Conservation (phyloP, 2,888 invertebrate genomes). For the Zaprionus obscuricornis region DNA sequence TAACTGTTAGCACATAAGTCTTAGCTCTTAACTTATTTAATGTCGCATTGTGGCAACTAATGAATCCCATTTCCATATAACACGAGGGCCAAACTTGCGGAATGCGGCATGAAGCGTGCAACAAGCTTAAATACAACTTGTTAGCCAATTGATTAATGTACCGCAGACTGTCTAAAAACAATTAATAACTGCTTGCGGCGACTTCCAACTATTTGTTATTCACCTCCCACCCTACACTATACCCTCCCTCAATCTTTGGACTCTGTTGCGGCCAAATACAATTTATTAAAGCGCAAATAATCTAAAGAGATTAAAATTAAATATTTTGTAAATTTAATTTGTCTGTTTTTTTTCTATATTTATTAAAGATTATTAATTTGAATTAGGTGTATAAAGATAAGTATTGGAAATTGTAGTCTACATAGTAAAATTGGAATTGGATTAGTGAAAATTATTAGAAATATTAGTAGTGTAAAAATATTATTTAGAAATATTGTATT, state of each 20-base stretch:
- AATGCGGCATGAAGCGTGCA: slow-evolving; percentile 32
- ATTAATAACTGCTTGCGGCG: slow-evolving; percentile 2
- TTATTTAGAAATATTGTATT: too few species aligned
- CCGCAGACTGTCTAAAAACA: background rate
- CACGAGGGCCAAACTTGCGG: slow-evolving; percentile 9
- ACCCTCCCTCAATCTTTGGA: too few species aligned
- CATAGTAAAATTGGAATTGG: too few species aligned
- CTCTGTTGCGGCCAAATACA: slow-evolving; percentile 25
- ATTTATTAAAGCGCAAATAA: slow-evolving; percentile 21
- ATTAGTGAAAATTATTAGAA: too few species aligned
- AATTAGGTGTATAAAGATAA: too few species aligned
- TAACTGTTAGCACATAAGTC: slow-evolving; percentile 67
- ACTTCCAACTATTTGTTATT: slow-evolving; percentile 10
- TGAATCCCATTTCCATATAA: slow-evolving; percentile 59
- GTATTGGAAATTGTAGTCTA: too few species aligned
- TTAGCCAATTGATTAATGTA: slow-evolving; percentile 43
- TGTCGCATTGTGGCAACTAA: slow-evolving; percentile 56
- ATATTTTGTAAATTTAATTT: slow-evolving; percentile 10
- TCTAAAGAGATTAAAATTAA: slow-evolving; percentile 3
- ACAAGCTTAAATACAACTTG: slow-evolving; percentile 26
- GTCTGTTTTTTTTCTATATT: background rate
- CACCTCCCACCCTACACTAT: too few species aligned
- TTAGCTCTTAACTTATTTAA: slow-evolving; percentile 70
- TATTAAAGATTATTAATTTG: background rate
- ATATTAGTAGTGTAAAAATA: too few species aligned